Percentiles rank a stretch among this genome's conserved stretches.
These are phyloP conservation scores for Ctena decussata DNA, from an alignment of 2,888 invertebrate genomes.

Conservation along the genomic window DNA sequence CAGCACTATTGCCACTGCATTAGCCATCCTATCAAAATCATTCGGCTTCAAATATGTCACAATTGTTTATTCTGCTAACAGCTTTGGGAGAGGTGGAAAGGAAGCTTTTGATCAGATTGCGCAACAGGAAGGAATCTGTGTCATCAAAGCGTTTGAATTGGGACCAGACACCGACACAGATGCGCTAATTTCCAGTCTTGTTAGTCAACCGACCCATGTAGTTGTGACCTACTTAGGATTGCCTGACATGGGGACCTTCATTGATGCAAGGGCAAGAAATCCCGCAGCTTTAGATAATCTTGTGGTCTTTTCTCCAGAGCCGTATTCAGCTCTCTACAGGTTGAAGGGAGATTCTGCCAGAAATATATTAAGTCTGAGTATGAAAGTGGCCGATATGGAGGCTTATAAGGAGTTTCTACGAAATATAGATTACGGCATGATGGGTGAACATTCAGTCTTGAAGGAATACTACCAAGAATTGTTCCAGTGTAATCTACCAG, in stretches of 20 bases:
- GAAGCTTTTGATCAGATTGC: constrained; percentile 69
- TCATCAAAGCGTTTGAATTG: constrained; percentile 67
- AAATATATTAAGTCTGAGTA: constrained; percentile 64
- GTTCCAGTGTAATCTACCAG: constrained; percentile 79
- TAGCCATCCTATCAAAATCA: constrained; percentile 76
- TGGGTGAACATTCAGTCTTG: constrained; percentile 69
- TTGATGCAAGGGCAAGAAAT: constrained; percentile 62
- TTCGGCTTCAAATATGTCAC: constrained; percentile 79
- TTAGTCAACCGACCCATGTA: constrained; percentile 67
- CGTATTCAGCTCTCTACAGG: constrained; percentile 68
- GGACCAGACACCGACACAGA: constrained; percentile 28
- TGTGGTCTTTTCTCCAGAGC: constrained; percentile 71
- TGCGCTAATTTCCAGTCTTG: constrained; percentile 60
- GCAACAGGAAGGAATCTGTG: constrained; percentile 77
- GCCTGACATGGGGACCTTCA: constrained; percentile 60
- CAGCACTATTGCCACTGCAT: constrained; percentile 76
- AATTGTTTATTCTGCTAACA: constrained; percentile 74
- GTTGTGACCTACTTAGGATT: constrained; percentile 75
- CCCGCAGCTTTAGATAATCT: constrained; percentile 44
- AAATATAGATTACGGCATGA: not conserved
- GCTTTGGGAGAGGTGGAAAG: constrained; percentile 72
- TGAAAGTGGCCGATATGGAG: constrained; percentile 57
- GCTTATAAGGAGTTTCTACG: constrained; percentile 64
- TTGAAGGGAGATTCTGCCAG: constrained; percentile 43
- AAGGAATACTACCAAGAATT: constrained; percentile 77